Conservation (phyloP, 2,888 invertebrate genomes). For the Parnassius mnemosyne region DNA sequence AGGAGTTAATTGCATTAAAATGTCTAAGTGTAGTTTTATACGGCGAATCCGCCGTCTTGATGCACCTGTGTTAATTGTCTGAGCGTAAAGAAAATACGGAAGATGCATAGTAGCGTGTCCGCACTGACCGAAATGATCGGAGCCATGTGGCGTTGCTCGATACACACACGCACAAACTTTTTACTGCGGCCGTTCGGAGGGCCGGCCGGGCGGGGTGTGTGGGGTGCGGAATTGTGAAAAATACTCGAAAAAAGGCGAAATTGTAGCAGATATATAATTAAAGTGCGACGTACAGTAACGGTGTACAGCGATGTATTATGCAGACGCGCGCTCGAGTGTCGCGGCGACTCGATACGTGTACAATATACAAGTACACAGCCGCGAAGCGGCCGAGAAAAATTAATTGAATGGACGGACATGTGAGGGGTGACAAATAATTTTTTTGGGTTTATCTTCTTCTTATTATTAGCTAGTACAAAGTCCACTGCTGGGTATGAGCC, state of each 20-base stretch:
- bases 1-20: slow-evolving; percentile 74
- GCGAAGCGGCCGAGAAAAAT: slow-evolving; percentile 49
- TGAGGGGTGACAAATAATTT: slow-evolving; percentile 38
- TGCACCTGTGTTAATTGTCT: slow-evolving; percentile 32
- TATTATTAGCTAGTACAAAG: no score
- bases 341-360: slow-evolving; percentile 48
- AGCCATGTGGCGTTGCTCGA: slow-evolving; percentile 36
- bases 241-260: slow-evolving; percentile 81
- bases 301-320: slow-evolving; percentile 76
- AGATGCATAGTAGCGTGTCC: slow-evolving; percentile 28
- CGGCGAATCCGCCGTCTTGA: slow-evolving; percentile 32
- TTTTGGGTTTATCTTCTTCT: slow-evolving; percentile 37
- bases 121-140: slow-evolving; percentile 37
- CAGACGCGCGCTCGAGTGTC: slow-evolving; percentile 67
- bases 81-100: slow-evolving; percentile 22
- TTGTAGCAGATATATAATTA: slow-evolving; percentile 82
- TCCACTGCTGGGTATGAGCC: no score
- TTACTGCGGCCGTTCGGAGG: slow-evolving; percentile 67
- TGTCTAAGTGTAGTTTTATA: slow-evolving; percentile 42
- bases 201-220: slow-evolving; percentile 46
- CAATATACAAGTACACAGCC: slow-evolving; percentile 36
- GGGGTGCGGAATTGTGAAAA: slow-evolving; percentile 78
- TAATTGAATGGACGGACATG: slow-evolving; percentile 49
- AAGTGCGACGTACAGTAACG: slow-evolving; percentile 74
- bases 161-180: slow-evolving; percentile 61